These are phyloP conservation scores for Ectemnius continuus DNA, from an alignment of 2,888 invertebrate genomes.

Conservation along the genomic window DNA sequence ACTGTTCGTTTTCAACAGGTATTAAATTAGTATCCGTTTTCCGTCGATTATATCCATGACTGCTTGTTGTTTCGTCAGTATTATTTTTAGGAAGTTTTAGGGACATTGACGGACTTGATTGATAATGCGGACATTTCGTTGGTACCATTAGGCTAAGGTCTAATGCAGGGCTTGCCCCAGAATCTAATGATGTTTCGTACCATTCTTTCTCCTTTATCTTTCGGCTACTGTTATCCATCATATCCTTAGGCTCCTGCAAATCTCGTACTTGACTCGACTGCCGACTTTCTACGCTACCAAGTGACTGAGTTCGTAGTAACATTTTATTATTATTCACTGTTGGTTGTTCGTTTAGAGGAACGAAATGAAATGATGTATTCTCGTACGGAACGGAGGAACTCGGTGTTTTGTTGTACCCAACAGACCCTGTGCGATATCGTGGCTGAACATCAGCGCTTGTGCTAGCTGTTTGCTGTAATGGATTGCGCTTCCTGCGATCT, in stretches of 20 bases:
- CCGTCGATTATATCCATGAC: conserved; percentile 41
- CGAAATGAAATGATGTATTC: conserved; percentile 52
- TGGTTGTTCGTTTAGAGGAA: conserved; percentile 61
- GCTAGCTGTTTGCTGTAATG: conserved; percentile 51
- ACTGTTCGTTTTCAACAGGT: conserved; percentile 44
- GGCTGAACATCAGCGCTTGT: conserved; percentile 55
- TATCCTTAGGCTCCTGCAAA: conserved; percentile 62
- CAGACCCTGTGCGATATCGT: conserved; percentile 67
- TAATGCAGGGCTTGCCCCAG: conserved; percentile 51
- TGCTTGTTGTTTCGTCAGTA: conserved; percentile 44
- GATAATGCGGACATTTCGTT: conserved; percentile 46
- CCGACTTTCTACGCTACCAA: conserved; percentile 80
- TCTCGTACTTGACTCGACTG: conserved; percentile 66
- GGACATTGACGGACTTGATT: conserved; percentile 40
- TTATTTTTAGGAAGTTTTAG: conserved; percentile 18
- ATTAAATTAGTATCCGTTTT: conserved; percentile 53
- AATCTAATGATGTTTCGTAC: conserved; percentile 85
- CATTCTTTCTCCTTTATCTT: conserved; percentile 82
- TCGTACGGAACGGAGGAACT: conserved; percentile 38
- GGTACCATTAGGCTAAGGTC: conserved; percentile 33
- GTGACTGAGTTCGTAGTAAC: conserved; percentile 81
- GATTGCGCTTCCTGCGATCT: conserved; percentile 80
- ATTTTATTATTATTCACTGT: conserved; percentile 61
- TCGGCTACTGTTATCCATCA: conserved; percentile 52
- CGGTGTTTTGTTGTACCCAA: conserved; percentile 45